These are phyloP conservation scores for Bombus ignitus DNA, from an alignment of 1,140 invertebrate species.

Conservation along the genomic window DNA sequence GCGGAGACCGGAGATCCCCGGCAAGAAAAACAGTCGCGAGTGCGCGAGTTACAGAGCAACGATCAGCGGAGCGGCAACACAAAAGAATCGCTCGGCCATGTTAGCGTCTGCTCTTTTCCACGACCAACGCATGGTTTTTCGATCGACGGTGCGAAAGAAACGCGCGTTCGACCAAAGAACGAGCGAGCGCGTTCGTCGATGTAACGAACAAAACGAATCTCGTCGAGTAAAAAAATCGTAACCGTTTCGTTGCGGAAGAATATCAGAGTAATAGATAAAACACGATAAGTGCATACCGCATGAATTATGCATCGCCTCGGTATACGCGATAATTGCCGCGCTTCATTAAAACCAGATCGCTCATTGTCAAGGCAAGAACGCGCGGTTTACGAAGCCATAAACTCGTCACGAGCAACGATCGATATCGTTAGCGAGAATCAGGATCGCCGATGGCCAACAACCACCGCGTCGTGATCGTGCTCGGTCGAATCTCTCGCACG, in stretches of 20 bases:
- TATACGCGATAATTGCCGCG: constrained; percentile 55
- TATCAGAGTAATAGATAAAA: constrained; percentile 35
- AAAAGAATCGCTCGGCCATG: constrained; percentile 66
- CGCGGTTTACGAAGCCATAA: constrained; percentile 11
- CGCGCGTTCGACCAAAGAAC: neutral
- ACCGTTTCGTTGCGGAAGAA: constrained; percentile 12
- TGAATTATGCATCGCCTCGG: constrained; percentile 54
- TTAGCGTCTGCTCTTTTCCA: constrained; percentile 14
- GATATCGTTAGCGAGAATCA: constrained; percentile 36
- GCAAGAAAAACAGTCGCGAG: constrained; percentile 21
- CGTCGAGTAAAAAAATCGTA: neutral
- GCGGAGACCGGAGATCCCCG: neutral
- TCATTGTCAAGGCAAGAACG: constrained; percentile 42
- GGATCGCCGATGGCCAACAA: neutral
- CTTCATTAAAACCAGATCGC: constrained; percentile 56
- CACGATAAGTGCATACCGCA: constrained; percentile 36
- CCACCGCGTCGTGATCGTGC: neutral
- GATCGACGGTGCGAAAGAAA: neutral
- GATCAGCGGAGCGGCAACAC: constrained; percentile 67
- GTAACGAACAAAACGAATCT: no score
- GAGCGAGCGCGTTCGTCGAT: no score
- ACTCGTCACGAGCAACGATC: constrained; percentile 25
- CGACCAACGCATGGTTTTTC: neutral
- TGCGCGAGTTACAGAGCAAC: constrained; percentile 8
- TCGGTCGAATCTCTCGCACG: no score